Conservation (phyloP, 2,888 invertebrate genomes). For the Dexiosoma caninum region DNA sequence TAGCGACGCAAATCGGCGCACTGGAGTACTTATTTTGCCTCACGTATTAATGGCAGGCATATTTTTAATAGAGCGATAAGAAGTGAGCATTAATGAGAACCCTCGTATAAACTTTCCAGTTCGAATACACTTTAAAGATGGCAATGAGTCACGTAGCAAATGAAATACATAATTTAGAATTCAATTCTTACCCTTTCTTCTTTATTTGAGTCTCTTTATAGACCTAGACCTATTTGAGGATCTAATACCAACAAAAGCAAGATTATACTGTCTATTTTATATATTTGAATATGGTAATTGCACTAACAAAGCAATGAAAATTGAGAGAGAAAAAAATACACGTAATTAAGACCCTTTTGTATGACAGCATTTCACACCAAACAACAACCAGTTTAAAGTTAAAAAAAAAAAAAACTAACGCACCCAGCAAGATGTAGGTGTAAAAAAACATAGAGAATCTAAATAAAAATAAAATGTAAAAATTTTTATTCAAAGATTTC, state of each 20-base stretch:
- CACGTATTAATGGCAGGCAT: too few species aligned
- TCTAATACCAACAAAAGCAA: background rate
- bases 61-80: too few species aligned
- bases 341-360: slow-evolving; percentile 42
- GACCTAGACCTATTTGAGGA: too few species aligned
- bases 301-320: slow-evolving; percentile 11
- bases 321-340: background rate
- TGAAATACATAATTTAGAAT: too few species aligned
- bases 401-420: background rate
- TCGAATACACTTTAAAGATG: too few species aligned
- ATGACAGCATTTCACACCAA: slow-evolving; percentile 50
- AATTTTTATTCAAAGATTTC: background rate
- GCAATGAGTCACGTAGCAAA: too few species aligned
- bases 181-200: too few species aligned
- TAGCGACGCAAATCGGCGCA: too few species aligned
- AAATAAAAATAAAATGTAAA: background rate
- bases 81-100: too few species aligned
- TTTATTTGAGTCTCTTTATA: too few species aligned
- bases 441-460: background rate
- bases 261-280: background rate
- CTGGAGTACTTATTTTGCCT: too few species aligned
- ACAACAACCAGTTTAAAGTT: background rate
- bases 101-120: too few species aligned
- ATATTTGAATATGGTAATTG: slow-evolving; percentile 31
- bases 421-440: background rate